Percentiles rank a stretch among this genome's conserved stretches.
phyloP scores from a whole-genome alignment of 2,113 vertebrate species.

The Lonchura striata region DNA sequence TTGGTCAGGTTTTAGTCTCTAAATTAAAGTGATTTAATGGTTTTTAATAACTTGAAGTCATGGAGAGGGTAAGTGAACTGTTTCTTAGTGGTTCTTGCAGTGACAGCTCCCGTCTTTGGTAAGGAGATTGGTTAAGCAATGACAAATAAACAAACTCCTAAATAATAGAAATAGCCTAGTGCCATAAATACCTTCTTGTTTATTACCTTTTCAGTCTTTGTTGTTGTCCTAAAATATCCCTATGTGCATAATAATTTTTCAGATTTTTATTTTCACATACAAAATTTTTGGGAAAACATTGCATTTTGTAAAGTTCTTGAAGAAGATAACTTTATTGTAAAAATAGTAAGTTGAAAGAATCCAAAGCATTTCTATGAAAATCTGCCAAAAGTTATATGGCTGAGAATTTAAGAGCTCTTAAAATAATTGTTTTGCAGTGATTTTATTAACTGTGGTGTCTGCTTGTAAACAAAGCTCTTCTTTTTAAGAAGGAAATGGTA shows the following conservation, averaged over 20 bases:
- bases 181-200: background rate
- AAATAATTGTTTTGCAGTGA: background rate
- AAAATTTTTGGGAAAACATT: background rate
- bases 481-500: background rate
- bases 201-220: background rate
- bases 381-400: background rate
- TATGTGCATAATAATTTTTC: background rate
- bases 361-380: background rate
- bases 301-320: background rate
- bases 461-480: background rate
- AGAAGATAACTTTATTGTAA: background rate
- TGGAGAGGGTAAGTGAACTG: background rate
- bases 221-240: background rate
- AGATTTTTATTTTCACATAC: background rate
- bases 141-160: background rate
- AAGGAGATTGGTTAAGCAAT: background rate
- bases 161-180: background rate
- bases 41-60: background rate
- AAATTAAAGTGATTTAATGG: background rate
- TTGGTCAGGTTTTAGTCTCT: background rate
- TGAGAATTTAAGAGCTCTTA: background rate
- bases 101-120: background rate
- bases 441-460: background rate
- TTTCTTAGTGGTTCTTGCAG: background rate
- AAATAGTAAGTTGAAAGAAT: background rate